Conservation (phyloP, 2,888 invertebrate species). For the Papilio demoleus region DNA sequence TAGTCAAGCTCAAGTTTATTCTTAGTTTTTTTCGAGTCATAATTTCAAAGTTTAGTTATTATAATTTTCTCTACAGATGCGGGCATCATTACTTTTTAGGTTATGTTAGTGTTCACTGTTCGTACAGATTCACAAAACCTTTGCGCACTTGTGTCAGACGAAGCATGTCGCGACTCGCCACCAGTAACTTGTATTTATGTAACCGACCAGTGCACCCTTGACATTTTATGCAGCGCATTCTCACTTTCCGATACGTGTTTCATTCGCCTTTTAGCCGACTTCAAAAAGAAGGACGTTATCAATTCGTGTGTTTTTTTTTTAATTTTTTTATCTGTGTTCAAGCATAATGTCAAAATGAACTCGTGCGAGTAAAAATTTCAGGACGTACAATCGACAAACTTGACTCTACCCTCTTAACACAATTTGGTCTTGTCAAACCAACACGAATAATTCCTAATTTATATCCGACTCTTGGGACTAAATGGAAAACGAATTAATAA, state of each 20-base stretch:
- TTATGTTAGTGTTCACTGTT: not conserved
- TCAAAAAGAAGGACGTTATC: no score
- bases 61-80: no score
- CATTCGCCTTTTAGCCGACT: no score
- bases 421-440: not conserved
- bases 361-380: not conserved
- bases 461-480: no score
- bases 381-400: not conserved
- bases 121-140: no score
- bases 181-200: slow-evolving; percentile 18
- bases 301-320: no score
- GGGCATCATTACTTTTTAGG: no score
- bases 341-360: not conserved
- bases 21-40: no score
- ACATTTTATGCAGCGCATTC: slow-evolving; percentile 28
- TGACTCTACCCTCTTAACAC: not conserved
- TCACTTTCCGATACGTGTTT: slow-evolving; percentile 10
- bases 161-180: slow-evolving; percentile 7
- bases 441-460: not conserved
- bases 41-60: no score
- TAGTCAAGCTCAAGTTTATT: no score
- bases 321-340: no score
- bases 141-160: slow-evolving; percentile 1
- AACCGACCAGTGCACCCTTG: slow-evolving; percentile 26
- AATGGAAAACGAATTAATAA: no score